Percentiles rank a stretch among this genome's conserved stretches.
These are phyloP conservation scores for Standfussiana lucernea DNA, from an alignment of 2,888 invertebrate species.

Conservation along the genomic window DNA sequence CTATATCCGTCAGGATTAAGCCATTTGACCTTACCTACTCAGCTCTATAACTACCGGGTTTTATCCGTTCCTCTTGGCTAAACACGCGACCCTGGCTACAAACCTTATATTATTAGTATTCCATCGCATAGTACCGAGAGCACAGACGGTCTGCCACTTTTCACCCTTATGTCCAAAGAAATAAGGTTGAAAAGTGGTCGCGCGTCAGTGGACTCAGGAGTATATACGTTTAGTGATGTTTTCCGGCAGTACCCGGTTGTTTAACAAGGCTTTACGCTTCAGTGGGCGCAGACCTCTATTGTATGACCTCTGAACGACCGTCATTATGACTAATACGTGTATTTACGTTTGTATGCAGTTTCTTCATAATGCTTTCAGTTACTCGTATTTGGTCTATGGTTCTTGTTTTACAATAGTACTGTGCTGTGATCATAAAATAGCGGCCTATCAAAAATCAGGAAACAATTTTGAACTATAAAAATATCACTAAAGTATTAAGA, in stretches of 20 bases:
- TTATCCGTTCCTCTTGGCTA: conserved; percentile 27
- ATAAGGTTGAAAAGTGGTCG: too few relatives aligned
- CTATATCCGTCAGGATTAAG: conserved; percentile 14
- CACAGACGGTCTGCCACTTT: too few relatives aligned
- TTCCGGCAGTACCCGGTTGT: conserved; percentile 44
- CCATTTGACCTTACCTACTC: not conserved
- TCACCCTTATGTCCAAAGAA: too few relatives aligned
- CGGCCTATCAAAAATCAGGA: not conserved
- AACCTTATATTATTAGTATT: conserved; percentile 52
- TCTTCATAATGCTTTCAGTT: conserved; percentile 3
- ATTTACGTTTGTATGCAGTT: conserved; percentile 26
- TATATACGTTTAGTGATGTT: conserved; percentile 31
- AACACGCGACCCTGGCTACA: conserved; percentile 44
- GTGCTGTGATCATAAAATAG: not conserved
- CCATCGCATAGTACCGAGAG: too few relatives aligned
- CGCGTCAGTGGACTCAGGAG: too few relatives aligned
- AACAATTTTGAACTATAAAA: conserved; percentile 28
- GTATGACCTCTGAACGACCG: conserved; percentile 37
- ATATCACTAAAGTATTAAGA: conserved; percentile 9
- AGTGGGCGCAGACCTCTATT: conserved; percentile 37
- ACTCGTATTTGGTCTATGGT: not conserved
- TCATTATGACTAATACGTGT: conserved; percentile 28
- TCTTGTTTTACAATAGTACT: not conserved
- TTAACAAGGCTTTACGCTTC: conserved; percentile 55
- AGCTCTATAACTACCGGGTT: conserved; percentile 9